These are phyloP conservation scores for Smittia sp. DNA, from an alignment of 2,888 invertebrate species.

Conservation along the genomic window DNA sequence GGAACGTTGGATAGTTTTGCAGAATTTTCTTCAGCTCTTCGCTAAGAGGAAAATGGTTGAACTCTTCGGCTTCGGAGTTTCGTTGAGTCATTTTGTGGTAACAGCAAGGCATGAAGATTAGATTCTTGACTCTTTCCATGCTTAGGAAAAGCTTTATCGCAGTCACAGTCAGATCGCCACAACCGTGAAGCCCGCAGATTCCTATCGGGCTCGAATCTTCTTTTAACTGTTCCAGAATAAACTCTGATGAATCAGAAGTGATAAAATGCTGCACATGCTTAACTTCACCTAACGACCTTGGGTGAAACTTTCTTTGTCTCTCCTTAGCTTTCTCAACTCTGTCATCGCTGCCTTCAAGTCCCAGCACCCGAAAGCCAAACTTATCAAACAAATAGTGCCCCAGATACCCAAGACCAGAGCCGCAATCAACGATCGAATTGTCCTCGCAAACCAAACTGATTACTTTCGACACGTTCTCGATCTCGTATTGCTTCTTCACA, in stretches of 20 bases:
- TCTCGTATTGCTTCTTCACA: constrained; percentile 70
- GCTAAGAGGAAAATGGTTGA: constrained; percentile 69
- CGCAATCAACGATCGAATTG: no score
- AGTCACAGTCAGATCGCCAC: constrained; percentile 68
- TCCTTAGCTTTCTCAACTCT: constrained; percentile 59
- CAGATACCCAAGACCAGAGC: constrained; percentile 72
- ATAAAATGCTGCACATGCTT: constrained; percentile 64
- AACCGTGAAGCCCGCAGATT: constrained; percentile 70
- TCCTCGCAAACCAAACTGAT: constrained; percentile 50
- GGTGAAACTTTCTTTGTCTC: constrained; percentile 59
- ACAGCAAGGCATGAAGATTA: constrained; percentile 75
- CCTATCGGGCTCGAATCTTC: constrained; percentile 51
- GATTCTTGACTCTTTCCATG: constrained; percentile 57
- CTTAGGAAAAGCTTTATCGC: constrained; percentile 65
- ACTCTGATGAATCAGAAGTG: constrained; percentile 54
- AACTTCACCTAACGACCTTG: constrained; percentile 56
- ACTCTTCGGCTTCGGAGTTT: constrained; percentile 48
- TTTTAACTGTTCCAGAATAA: constrained; percentile 53
- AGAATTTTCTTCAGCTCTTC: constrained; percentile 53
- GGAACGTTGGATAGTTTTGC: constrained; percentile 51
- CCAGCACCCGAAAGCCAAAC: constrained; percentile 62
- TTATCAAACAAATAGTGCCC: constrained; percentile 63
- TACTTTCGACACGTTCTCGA: constrained; percentile 60
- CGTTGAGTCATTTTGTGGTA: constrained; percentile 68
- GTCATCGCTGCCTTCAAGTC: constrained; percentile 62